Percentiles rank a stretch among this genome's conserved stretches.
Evolutionary conservation across 2,797 vertebrate genomes (phyloP).

Genomic region (Odontamblyopus lacepedii): DNA sequence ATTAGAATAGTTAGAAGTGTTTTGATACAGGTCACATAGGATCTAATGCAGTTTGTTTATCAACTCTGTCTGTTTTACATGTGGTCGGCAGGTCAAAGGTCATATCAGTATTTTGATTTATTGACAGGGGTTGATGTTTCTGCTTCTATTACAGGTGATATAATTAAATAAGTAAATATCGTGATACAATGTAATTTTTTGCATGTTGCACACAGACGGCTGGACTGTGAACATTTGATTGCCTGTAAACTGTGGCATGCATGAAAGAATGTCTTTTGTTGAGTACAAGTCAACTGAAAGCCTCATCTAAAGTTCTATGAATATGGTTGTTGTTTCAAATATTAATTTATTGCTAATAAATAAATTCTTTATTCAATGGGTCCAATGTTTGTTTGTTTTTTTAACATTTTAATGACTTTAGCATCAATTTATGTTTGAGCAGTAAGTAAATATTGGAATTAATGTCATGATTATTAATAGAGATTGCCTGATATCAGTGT

Average conservation of each 20-base stretch:
- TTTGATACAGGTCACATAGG: not conserved
- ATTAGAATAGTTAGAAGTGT: not conserved
- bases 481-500: too few species aligned
- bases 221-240: not conserved
- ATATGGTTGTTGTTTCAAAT: conserved; percentile 5
- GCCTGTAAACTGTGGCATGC: not conserved
- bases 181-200: not conserved
- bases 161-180: too few species aligned
- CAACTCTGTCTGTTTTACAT: not conserved
- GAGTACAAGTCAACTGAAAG: not conserved
- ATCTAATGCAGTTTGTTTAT: not conserved
- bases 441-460: not conserved
- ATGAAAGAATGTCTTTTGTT: not conserved
- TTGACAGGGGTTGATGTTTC: not conserved
- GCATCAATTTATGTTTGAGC: not conserved
- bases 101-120: not conserved
- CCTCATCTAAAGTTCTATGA: conserved; percentile 2
- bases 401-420: not conserved
- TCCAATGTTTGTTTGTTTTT: too few species aligned
- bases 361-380: not conserved
- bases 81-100: not conserved
- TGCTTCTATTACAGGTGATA: not conserved
- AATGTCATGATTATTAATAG: too few species aligned
- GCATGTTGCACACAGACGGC: not conserved
- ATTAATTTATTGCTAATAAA: conserved; percentile 30